These are phyloP conservation scores for Psammodynastes pulverulentus DNA, from an alignment of 2,113 vertebrate species.

Conservation along the genomic window DNA sequence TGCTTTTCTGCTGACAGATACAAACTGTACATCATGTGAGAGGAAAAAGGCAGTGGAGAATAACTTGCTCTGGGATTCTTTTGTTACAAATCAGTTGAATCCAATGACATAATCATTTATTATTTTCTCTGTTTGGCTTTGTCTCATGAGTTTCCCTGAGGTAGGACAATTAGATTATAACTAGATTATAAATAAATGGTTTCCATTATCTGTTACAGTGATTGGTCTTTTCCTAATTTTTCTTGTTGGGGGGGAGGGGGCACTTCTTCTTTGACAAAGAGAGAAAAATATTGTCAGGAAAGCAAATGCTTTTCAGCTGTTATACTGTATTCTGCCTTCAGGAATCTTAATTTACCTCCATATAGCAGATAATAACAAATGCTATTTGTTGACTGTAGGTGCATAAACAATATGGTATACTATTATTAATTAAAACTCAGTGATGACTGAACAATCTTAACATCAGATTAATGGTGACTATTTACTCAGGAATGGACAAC, in stretches of 20 bases:
- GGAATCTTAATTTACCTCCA: not conserved
- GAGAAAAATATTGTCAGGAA: not conserved
- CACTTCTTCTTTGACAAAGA: not conserved
- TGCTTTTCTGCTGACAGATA: conserved; percentile 42
- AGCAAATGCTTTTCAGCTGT: not conserved
- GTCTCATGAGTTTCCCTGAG: conserved; percentile 44
- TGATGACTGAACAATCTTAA: not conserved
- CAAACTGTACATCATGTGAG: conserved; percentile 33
- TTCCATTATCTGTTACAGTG: not conserved
- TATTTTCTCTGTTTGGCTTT: conserved; percentile 8
- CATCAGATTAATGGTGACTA: not conserved
- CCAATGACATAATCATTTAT: conserved; percentile 41
- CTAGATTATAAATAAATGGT: conserved; percentile 28
- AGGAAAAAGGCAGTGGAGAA: conserved; percentile 29
- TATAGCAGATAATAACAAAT: not conserved
- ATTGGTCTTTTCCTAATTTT: not conserved
- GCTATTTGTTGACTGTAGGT: not conserved
- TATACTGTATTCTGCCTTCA: not conserved
- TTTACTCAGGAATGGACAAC: not conserved
- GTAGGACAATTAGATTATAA: conserved; percentile 24
- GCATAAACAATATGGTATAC: conserved; percentile 8
- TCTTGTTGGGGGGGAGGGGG: not conserved
- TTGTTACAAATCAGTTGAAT: conserved; percentile 39
- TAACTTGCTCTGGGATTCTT: conserved; percentile 36
- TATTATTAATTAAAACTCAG: not conserved